Evolutionary conservation across 1,140 invertebrate species (phyloP).

Genomic region (Anastrepha ludens): DNA sequence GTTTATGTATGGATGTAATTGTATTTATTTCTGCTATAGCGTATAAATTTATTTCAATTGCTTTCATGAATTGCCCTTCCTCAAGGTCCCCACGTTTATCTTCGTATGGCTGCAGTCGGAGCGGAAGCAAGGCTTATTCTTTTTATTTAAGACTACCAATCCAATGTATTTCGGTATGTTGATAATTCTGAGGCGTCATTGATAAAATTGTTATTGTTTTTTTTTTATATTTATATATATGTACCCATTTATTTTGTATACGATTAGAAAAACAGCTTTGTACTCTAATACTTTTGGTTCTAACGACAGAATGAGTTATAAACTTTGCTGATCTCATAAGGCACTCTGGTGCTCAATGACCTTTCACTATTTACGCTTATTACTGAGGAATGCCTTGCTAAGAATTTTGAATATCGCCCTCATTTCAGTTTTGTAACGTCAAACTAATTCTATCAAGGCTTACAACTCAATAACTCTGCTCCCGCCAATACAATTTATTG

Average conservation of each 20-base stretch:
- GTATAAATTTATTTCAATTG: background rate
- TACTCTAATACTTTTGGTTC: too few relatives aligned
- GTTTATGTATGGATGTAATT: background rate
- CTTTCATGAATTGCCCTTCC: constrained; percentile 17
- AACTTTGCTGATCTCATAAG: too few relatives aligned
- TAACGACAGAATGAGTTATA: too few relatives aligned
- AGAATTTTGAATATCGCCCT: too few relatives aligned
- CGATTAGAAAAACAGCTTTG: too few relatives aligned
- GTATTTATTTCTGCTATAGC: background rate
- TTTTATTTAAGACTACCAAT: background rate
- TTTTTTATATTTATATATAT: background rate
- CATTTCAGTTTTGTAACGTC: too few relatives aligned
- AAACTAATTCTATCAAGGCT: too few relatives aligned
- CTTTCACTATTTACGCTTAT: too few relatives aligned
- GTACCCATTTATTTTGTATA: background rate
- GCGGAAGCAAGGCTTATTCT: constrained; percentile 12
- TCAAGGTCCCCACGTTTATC: constrained; percentile 21
- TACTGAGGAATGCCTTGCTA: too few relatives aligned
- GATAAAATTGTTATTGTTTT: background rate
- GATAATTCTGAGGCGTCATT: background rate
- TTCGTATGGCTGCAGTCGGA: background rate
- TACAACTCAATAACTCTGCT: too few relatives aligned
- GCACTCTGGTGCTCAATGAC: too few relatives aligned
- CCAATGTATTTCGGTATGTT: background rate
- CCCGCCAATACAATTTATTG: too few relatives aligned